These are phyloP conservation scores for Promerops cafer DNA, from an alignment of 2,113 vertebrate genomes.

Conservation along the genomic window DNA sequence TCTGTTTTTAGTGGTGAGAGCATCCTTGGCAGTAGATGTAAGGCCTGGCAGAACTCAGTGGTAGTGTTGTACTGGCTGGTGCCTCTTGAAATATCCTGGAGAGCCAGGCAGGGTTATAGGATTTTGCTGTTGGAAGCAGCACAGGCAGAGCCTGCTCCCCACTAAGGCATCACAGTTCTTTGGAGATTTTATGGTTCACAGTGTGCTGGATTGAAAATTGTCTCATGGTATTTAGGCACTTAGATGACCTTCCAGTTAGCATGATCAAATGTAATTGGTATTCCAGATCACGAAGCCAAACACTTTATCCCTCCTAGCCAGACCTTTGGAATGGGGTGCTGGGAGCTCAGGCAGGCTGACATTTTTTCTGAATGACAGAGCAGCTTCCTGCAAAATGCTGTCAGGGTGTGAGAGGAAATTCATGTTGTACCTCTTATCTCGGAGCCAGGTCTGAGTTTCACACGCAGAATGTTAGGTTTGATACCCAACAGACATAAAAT, in stretches of 20 bases:
- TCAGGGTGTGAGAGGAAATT: slow-evolving; percentile 45
- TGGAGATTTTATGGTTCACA: slow-evolving; percentile 27
- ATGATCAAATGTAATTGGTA: slow-evolving; percentile 46
- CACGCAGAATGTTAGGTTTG: background rate
- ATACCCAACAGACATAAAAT: background rate
- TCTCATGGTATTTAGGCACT: slow-evolving; percentile 59
- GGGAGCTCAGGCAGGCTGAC: slow-evolving; percentile 49
- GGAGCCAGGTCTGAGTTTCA: background rate
- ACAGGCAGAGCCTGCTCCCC: slow-evolving; percentile 44
- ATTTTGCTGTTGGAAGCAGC: slow-evolving; percentile 36
- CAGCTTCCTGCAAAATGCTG: slow-evolving; percentile 52
- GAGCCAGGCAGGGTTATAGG: slow-evolving; percentile 18
- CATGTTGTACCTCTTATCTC: background rate
- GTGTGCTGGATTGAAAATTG: slow-evolving; percentile 53
- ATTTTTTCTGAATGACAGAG: slow-evolving; percentile 58
- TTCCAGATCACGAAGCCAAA: slow-evolving; percentile 35
- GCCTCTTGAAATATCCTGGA: slow-evolving; percentile 44
- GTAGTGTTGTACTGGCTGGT: slow-evolving; percentile 13
- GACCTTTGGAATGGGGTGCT: slow-evolving; percentile 33
- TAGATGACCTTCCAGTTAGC: slow-evolving; percentile 63
- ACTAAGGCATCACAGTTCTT: slow-evolving; percentile 46
- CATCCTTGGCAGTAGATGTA: slow-evolving; percentile 26
- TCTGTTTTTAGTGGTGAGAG: slow-evolving; percentile 16
- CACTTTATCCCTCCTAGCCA: background rate
- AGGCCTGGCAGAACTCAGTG: slow-evolving; percentile 6